Evolutionary conservation across 2,113 vertebrate species (phyloP).

Genomic region (Chionodraco myersi): DNA sequence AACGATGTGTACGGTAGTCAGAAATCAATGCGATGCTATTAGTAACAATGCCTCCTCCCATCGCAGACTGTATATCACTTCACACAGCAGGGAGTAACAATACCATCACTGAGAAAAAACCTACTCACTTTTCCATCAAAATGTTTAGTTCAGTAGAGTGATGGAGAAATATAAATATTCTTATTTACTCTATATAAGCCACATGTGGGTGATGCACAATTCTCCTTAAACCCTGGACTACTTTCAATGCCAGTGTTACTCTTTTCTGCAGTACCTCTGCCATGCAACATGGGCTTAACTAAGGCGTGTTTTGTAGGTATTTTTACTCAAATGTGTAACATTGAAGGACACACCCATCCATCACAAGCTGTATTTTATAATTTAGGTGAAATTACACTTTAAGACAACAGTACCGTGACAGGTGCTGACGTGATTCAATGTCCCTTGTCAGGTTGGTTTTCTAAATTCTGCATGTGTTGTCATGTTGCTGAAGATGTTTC

Average conservation of each 20-base stretch:
- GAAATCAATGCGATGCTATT: constrained; percentile 43
- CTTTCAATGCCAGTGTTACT: background rate
- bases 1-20: constrained; percentile 33
- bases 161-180: background rate
- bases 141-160: background rate
- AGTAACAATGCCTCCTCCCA: constrained; percentile 7
- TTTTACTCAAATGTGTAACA: background rate
- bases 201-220: background rate
- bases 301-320: too few species aligned
- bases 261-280: background rate
- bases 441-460: too few species aligned
- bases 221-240: background rate
- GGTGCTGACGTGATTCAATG: too few species aligned
- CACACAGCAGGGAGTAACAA: background rate
- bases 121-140: background rate
- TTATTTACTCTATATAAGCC: background rate
- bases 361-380: too few species aligned
- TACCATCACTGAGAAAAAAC: background rate
- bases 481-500: too few species aligned
- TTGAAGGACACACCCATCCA: background rate
- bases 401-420: too few species aligned
- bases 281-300: background rate
- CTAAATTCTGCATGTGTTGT: too few species aligned
- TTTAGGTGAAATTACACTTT: too few species aligned
- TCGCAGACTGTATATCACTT: background rate